phyloP scores from a whole-genome alignment of 2,888 invertebrate species.

The Mesorhabditis spiculigera region DNA sequence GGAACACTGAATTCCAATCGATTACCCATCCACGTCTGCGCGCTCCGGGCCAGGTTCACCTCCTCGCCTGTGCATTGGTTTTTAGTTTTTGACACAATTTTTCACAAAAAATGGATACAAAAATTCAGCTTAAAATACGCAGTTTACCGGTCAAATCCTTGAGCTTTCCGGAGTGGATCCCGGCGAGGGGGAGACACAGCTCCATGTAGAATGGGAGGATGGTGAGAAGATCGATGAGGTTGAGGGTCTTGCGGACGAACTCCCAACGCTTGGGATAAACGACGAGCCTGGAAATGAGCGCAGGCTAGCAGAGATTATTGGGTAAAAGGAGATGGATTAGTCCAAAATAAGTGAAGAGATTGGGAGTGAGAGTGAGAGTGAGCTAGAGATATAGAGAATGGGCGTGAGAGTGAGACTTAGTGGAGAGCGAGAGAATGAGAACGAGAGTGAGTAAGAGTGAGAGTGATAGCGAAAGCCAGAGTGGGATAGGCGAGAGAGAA shows the following conservation, averaged over 20 bases:
- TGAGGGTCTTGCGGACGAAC: slow-evolving; percentile 47
- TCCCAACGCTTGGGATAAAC: slow-evolving; percentile 43
- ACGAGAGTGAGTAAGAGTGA: no score
- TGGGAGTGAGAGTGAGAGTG: no score
- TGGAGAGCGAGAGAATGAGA: no score
- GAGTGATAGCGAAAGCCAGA: no score
- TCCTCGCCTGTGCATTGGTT: not conserved
- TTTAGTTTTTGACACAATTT: not conserved
- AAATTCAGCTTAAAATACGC: no score
- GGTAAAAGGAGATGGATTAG: no score
- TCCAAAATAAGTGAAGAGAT: no score
- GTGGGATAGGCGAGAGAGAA: no score
- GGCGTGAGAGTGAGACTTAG: no score
- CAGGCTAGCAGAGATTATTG: no score
- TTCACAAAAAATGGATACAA: not conserved
- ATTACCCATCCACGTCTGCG: slow-evolving; percentile 28
- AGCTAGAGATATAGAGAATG: no score
- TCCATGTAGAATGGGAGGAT: slow-evolving; percentile 57
- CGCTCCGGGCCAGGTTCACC: slow-evolving; percentile 4
- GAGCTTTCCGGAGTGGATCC: slow-evolving; percentile 44
- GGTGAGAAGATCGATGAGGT: slow-evolving; percentile 55
- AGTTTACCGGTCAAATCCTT: slow-evolving; percentile 50
- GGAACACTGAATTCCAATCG: not conserved
- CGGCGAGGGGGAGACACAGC: slow-evolving; percentile 42
- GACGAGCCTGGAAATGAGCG: slow-evolving; percentile 30